Percentiles rank a stretch among this genome's conserved stretches.
Evolutionary conservation across 2,888 invertebrate genomes (phyloP).

Genomic region (Archaeoteleia sp.): DNA sequence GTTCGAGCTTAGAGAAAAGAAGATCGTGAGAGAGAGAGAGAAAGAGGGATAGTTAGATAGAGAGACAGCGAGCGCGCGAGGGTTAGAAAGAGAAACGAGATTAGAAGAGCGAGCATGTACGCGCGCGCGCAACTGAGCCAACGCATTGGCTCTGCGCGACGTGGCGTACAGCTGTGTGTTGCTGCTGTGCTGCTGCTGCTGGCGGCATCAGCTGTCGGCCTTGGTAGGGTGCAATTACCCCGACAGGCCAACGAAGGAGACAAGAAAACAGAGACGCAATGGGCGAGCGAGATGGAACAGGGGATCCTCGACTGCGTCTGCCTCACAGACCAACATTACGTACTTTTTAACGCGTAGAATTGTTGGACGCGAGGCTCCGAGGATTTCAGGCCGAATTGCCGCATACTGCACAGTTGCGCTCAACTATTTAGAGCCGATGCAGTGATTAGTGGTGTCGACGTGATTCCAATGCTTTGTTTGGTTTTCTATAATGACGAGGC

Average conservation of each 20-base stretch:
- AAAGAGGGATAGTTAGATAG: too few species aligned
- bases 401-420: too few species aligned
- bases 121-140: constrained; percentile 29
- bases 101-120: constrained; percentile 31
- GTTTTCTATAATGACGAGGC: too few species aligned
- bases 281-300: constrained; percentile 43
- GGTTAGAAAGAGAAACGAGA: constrained; percentile 23
- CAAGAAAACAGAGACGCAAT: constrained; percentile 44
- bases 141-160: constrained; percentile 8
- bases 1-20: constrained; percentile 14
- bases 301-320: constrained; percentile 35
- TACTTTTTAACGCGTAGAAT: constrained; percentile 27
- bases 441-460: too few species aligned
- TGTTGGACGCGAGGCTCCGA: too few species aligned
- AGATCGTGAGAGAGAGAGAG: not conserved
- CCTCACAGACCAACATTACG: constrained; percentile 32
- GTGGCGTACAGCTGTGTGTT: constrained; percentile 42
- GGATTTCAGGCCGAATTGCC: too few species aligned
- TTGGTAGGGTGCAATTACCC: constrained; percentile 75
- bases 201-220: constrained; percentile 74
- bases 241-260: constrained; percentile 50
- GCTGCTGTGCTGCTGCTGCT: constrained; percentile 51
- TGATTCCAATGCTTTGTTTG: too few species aligned
- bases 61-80: too few species aligned
- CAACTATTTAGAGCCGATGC: too few species aligned